Conservation (phyloP, 1,140 invertebrate species). For the Drosophila bocqueti region DNA sequence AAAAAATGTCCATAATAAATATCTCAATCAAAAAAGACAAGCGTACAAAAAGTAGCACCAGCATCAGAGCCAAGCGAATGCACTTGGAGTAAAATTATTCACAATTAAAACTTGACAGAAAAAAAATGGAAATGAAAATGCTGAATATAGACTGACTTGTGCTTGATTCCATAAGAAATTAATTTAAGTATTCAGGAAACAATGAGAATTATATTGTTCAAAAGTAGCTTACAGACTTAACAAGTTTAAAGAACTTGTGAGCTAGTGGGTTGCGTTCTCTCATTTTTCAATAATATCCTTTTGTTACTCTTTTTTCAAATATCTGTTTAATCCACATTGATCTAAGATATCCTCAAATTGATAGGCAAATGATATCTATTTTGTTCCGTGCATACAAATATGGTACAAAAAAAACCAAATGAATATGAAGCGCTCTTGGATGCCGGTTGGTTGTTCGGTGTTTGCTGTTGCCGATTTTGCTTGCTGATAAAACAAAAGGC, state of each 20-base stretch:
- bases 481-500: constrained; percentile 68
- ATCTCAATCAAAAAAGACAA: constrained; percentile 80
- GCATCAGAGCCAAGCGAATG: constrained; percentile 25
- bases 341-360: neutral
- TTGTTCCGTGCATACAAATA: constrained; percentile 62
- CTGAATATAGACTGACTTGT: neutral
- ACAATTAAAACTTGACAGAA: neutral
- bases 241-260: too few species aligned
- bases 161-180: neutral
- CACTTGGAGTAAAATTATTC: neutral
- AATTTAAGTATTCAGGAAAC: too few species aligned
- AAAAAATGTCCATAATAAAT: constrained; percentile 73
- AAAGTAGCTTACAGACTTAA: neutral
- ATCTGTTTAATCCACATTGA: neutral
- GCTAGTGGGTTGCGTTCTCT: neutral
- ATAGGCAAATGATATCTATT: constrained; percentile 5
- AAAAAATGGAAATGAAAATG: neutral
- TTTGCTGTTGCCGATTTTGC: constrained; percentile 36
- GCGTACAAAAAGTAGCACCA: constrained; percentile 48
- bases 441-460: constrained; percentile 27
- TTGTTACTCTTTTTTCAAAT: neutral
- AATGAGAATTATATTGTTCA: neutral
- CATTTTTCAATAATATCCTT: too few species aligned
- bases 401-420: constrained; percentile 73
- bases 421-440: constrained; percentile 68